A percentile compares a stretch with the other conserved stretches of the same genome.
phyloP scores from a whole-genome alignment of 1,140 invertebrate genomes.

The Whitmania pigra region DNA sequence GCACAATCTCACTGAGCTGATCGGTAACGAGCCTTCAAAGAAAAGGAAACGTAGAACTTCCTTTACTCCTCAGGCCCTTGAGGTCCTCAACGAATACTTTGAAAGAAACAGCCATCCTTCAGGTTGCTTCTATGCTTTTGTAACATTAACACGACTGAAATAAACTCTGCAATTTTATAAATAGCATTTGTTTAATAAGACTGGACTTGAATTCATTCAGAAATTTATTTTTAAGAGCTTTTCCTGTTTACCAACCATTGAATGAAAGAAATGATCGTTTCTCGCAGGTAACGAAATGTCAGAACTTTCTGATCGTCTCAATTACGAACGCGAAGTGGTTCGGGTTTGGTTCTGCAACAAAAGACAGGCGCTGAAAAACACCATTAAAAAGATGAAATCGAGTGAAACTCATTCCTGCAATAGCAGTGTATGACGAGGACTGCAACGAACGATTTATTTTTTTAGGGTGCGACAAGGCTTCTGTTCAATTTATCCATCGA shows the following conservation, averaged over 20 bases:
- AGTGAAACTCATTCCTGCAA: background rate
- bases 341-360: slow-evolving; percentile 99
- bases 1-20: slow-evolving; percentile 81
- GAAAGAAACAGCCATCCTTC: slow-evolving; percentile 93
- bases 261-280: background rate
- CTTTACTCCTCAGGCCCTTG: slow-evolving; percentile 87
- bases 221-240: no score
- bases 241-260: background rate
- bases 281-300: slow-evolving; percentile 78
- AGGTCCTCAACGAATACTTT: slow-evolving; percentile 85
- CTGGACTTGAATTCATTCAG: no score
- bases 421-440: no score
- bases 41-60: slow-evolving; percentile 88
- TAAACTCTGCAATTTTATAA: no score
- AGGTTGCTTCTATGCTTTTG: slow-evolving; percentile 48
- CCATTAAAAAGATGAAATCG: slow-evolving; percentile 50
- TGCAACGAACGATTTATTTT: no score
- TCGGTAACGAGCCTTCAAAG: slow-evolving; percentile 86
- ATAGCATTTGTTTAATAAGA: no score
- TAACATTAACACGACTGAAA: no score
- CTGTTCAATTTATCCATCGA: no score
- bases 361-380: slow-evolving; percentile 88
- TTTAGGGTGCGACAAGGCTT: no score
- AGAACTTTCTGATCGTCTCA: slow-evolving; percentile 78
- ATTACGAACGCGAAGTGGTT: slow-evolving; percentile 92